Conservation (phyloP, 1,140 invertebrate genomes). For the Diorhabda elongata region DNA sequence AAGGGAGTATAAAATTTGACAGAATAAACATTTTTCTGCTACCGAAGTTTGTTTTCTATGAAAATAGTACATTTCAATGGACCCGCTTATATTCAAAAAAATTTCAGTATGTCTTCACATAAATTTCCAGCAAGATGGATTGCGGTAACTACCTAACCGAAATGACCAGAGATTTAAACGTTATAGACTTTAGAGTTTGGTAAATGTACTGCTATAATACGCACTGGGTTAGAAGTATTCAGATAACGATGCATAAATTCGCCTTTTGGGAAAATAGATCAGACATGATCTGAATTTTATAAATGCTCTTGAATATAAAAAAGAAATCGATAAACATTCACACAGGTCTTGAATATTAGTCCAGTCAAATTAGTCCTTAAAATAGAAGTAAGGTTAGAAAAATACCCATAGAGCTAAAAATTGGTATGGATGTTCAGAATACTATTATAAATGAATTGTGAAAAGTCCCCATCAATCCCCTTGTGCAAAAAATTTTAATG, state of each 20-base stretch:
- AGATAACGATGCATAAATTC: conserved; percentile 2
- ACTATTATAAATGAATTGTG: too few species aligned
- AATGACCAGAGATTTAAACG: background rate
- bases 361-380: too few species aligned
- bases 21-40: too few species aligned
- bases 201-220: background rate
- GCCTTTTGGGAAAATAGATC: background rate
- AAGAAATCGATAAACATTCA: too few species aligned
- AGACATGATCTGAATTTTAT: conserved; percentile 1
- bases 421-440: too few species aligned
- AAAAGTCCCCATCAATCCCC: too few species aligned
- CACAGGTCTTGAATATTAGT: too few species aligned
- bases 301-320: background rate
- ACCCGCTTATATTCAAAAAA: background rate
- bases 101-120: background rate
- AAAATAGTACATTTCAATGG: background rate
- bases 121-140: background rate
- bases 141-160: background rate
- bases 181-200: background rate
- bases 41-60: too few species aligned
- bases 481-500: too few species aligned
- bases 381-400: too few species aligned
- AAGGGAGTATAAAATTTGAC: too few species aligned
- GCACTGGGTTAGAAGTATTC: background rate
- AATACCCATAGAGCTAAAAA: too few species aligned